Base-by-base conservation (phyloP, 2,797 vertebrate species). In the Peromyscus nudipes region DNA sequence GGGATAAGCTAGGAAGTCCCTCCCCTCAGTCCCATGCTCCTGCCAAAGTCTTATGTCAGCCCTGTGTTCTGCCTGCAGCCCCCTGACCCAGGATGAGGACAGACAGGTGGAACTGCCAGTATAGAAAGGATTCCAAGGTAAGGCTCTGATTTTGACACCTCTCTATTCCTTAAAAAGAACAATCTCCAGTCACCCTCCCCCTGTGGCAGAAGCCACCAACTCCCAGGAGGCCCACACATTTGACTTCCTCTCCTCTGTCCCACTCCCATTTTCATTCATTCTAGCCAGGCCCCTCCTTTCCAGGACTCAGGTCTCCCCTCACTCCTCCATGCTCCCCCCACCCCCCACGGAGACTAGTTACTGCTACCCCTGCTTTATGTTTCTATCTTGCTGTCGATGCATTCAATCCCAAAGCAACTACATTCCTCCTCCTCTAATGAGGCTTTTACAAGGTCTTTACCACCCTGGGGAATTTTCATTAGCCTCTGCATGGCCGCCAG, bases 91-190 rank as follows among this genome's bases (percentile, higher is more conserved):
- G 89, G 97, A 82, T 0, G 92, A 93, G 82, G 97, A 87, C 93
- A 97, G 89, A 67, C 16, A 89, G 91, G 91, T 97, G 87, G 98
- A 99, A 87, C 65, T 98, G 95, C 98, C 98, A 83, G 98, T 98
- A 77, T 98, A 98, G 98, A 95, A 49, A 71, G 96, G 97, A 73
- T 92, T 98, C 97, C 97, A 96, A 98, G 99, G 99, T 99, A 98
- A 98, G 97, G 92, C 14, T 86, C 91, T 84, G 27, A 60, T 75
- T 80, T 64, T 86, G 79, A 80, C 71, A 65, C 60, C 81, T 40
- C 71, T 65, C 71, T 4, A 14, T 52, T 55, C 92, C 76, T 88
- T 75, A 82, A 79, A 90, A 92, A 17, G 49, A 96, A 71, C 64
- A 65, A 27, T 77, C 83, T 76, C 69, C 86, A 87, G 19, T 80